phyloP scores from a whole-genome alignment of 2,888 invertebrate genomes.

The Pristionchus fissidentatus region DNA sequence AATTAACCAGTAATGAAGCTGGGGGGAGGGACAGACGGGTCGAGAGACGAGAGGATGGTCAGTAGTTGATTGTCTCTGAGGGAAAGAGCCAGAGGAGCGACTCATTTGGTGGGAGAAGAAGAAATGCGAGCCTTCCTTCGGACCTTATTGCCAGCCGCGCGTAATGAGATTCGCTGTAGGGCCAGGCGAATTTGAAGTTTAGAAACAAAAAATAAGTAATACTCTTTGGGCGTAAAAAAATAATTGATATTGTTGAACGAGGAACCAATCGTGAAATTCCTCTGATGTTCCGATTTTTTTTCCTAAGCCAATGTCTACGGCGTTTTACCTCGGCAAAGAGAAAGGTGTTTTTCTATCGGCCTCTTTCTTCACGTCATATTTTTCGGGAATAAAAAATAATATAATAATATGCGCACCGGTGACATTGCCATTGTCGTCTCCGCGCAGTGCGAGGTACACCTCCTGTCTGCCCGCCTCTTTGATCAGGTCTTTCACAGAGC shows the following conservation, averaged over 20 bases:
- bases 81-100: not conserved
- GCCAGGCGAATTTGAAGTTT: no score
- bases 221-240: no score
- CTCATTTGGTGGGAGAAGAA: constrained; percentile 22
- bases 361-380: no score
- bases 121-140: not conserved
- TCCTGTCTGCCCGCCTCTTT: constrained; percentile 26
- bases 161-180: constrained; percentile 30
- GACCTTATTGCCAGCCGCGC: not conserved
- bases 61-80: constrained; percentile 12
- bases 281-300: no score
- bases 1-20: constrained; percentile 37
- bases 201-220: no score
- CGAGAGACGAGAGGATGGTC: not conserved
- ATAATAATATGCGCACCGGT: not conserved
- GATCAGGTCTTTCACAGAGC: constrained; percentile 33
- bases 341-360: no score
- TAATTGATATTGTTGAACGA: no score
- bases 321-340: no score
- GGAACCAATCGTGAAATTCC: no score
- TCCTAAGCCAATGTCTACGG: no score
- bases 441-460: not conserved
- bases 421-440: constrained; percentile 42
- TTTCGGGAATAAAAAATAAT: not conserved
- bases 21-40: constrained; percentile 3